Percentiles rank a stretch among this genome's conserved stretches.
These are phyloP conservation scores for Trinectes maculatus DNA, from an alignment of 2,113 vertebrate genomes.

Conservation along the genomic window DNA sequence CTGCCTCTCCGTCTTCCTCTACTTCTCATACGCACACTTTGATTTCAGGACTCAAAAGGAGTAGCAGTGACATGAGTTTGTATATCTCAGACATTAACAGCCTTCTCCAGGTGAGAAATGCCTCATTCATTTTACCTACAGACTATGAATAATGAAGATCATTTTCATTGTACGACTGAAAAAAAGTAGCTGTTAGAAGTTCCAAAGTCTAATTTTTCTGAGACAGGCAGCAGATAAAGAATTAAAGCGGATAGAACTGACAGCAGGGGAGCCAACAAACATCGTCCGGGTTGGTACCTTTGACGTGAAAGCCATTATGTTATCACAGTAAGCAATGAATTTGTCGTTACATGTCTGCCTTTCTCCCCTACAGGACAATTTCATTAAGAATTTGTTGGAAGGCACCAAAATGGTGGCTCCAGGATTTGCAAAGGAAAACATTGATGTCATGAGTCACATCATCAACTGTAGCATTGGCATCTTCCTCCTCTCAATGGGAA, in stretches of 20 bases:
- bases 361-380: constrained; percentile 34
- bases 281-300: constrained; percentile 39
- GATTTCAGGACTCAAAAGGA: constrained; percentile 56
- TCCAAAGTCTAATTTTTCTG: constrained; percentile 14
- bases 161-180: background rate
- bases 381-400: background rate
- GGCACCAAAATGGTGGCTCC: fast-evolving
- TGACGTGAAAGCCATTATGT: background rate
- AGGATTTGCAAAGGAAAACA: fast-evolving
- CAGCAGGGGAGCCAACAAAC: constrained; percentile 10
- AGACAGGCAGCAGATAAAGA: constrained; percentile 21
- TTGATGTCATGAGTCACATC: constrained; percentile 7
- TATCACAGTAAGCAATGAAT: too few relatives aligned
- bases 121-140: background rate
- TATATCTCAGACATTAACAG: fast-evolving
- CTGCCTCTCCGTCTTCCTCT: constrained; percentile 11
- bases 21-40: background rate
- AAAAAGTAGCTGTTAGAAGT: background rate
- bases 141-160: background rate
- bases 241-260: constrained; percentile 29
- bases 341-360: background rate
- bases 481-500: constrained; percentile 38
- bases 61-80: fast-evolving
- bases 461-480: constrained; percentile 62
- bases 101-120: constrained; percentile 43